These are phyloP conservation scores for Ostrea edulis DNA, from an alignment of 1,140 invertebrate species.

Conservation along the genomic window DNA sequence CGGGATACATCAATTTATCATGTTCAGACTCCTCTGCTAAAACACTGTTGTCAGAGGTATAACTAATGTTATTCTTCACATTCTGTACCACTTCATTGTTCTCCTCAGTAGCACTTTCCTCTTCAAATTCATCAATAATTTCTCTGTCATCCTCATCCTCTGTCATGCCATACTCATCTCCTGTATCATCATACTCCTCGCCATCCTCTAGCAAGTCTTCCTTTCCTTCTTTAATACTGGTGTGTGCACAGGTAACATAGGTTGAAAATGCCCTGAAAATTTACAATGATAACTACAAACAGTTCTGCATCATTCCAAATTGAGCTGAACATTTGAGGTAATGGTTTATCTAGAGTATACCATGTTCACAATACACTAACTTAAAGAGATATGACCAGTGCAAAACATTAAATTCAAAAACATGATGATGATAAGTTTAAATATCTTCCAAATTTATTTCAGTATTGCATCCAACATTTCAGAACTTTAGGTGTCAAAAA, in stretches of 20 bases:
- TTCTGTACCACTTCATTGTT: conserved; percentile 39
- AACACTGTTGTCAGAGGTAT: conserved; percentile 29
- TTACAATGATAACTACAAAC: too few species aligned
- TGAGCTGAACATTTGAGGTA: too few species aligned
- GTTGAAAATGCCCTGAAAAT: neutral
- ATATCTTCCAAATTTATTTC: too few species aligned
- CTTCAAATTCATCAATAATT: conserved; percentile 47
- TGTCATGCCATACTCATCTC: conserved; percentile 40
- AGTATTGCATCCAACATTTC: too few species aligned
- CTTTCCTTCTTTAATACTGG: neutral
- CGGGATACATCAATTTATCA: conserved; percentile 30
- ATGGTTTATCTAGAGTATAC: too few species aligned
- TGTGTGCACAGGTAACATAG: neutral
- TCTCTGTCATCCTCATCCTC: conserved; percentile 50
- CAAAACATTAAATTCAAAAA: too few species aligned
- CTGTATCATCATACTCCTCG: conserved; percentile 35
- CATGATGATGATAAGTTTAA: too few species aligned
- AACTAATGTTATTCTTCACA: neutral
- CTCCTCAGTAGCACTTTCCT: conserved; percentile 41
- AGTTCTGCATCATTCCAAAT: too few species aligned
- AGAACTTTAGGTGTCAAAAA: too few species aligned
- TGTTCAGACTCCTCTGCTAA: neutral
- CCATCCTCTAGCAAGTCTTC: conserved; percentile 43
- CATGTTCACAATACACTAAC: too few species aligned
- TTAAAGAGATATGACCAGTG: too few species aligned